Evolutionary conservation across 1,140 invertebrate species (phyloP).

Genomic region (Neocloeon triangulifer): DNA sequence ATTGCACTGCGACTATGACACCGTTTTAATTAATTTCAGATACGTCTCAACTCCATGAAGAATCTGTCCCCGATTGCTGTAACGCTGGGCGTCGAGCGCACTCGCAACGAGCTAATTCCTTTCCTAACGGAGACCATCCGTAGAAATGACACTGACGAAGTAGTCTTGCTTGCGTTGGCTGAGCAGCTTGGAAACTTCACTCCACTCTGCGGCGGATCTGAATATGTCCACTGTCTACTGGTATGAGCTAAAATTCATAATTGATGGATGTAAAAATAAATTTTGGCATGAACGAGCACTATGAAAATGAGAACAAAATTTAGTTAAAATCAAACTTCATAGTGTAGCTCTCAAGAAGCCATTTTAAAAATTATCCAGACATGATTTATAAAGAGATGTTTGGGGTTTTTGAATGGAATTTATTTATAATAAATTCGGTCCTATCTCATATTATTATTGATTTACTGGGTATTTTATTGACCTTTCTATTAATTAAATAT

Average conservation of each 20-base stretch:
- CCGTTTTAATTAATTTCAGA: no score
- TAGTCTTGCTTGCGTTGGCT: conserved; percentile 91
- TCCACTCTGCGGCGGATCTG: conserved; percentile 82
- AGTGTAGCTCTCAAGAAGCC: no score
- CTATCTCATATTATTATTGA: background rate
- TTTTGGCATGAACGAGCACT: no score
- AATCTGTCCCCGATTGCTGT: conserved; percentile 97
- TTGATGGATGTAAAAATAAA: no score
- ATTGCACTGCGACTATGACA: no score
- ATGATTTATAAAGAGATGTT: background rate
- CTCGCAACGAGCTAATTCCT: conserved; percentile 87
- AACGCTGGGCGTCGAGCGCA: conserved; percentile 90
- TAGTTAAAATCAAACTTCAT: no score
- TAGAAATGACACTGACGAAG: conserved; percentile 99
- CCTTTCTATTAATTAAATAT: conserved; percentile 5
- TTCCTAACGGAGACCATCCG: conserved; percentile 98
- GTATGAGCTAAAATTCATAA: no score
- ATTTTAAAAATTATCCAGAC: background rate
- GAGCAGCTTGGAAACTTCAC: conserved; percentile 94
- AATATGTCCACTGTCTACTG: conserved; percentile 85
- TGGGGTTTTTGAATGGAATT: background rate
- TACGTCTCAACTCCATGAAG: conserved; percentile 95
- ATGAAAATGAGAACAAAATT: no score
- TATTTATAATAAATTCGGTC: background rate
- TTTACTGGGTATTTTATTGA: background rate